Conservation (phyloP, 2,113 vertebrate species). For the Lophotis ruficrista region DNA sequence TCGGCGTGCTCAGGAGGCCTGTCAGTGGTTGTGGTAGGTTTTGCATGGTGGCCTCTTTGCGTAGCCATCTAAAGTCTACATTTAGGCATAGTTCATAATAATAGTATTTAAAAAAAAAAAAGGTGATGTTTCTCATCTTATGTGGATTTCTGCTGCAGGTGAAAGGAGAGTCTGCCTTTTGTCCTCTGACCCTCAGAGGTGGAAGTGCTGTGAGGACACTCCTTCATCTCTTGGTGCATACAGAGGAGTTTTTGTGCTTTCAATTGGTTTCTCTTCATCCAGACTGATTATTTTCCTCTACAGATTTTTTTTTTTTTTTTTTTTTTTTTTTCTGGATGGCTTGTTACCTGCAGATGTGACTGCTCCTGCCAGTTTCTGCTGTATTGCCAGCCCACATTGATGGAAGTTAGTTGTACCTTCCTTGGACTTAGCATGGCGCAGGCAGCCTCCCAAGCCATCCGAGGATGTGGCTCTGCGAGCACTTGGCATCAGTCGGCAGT, state of each 20-base stretch:
- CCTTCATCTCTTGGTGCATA: neutral
- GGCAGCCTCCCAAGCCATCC: accelerated
- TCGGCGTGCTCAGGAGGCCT: neutral
- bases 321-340: neutral
- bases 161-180: neutral
- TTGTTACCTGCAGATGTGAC: neutral
- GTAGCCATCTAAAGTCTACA: neutral
- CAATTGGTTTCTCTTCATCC: neutral
- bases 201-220: neutral
- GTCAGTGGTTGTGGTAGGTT: neutral
- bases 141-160: neutral
- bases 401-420: accelerated
- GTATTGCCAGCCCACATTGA: neutral
- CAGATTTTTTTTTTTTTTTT: neutral
- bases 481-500: neutral
- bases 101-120: neutral
- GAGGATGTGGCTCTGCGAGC: neutral
- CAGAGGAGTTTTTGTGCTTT: neutral
- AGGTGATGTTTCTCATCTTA: neutral
- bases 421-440: neutral
- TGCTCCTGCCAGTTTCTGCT: neutral
- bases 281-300: neutral
- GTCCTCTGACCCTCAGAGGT: neutral
- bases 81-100: neutral
- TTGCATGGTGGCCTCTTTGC: neutral